phyloP scores from a whole-genome alignment of 2,797 vertebrate species.

The Chloroceryle inda region DNA sequence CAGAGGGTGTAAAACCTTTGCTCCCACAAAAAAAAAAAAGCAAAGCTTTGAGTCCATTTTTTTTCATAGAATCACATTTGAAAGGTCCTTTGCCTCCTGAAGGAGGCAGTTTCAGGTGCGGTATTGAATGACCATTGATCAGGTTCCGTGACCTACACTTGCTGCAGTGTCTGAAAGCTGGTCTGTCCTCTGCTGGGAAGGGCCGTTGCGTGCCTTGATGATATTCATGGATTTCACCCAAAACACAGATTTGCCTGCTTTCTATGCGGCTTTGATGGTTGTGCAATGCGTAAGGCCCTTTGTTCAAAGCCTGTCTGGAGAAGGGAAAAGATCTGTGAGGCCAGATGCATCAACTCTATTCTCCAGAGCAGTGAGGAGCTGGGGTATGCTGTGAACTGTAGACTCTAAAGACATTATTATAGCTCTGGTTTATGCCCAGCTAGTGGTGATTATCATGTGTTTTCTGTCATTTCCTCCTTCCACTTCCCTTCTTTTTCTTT shows the following conservation, averaged over 20 bases:
- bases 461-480: constrained; percentile 26
- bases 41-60: neutral
- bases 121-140: neutral
- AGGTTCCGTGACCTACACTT: neutral
- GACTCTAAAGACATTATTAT: neutral
- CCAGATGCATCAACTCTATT: neutral
- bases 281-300: neutral
- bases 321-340: neutral
- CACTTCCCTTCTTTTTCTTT: neutral
- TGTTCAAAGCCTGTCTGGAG: neutral
- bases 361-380: neutral
- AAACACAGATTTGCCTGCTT: neutral
- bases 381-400: neutral
- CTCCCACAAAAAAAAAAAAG: neutral
- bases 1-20: neutral
- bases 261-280: neutral
- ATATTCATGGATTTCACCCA: neutral
- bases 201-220: neutral
- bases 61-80: neutral
- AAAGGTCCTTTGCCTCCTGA: neutral
- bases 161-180: neutral
- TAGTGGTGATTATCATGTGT: neutral
- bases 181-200: neutral
- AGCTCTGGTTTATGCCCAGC: constrained; percentile 1
- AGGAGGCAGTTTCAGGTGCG: neutral